phyloP scores from a whole-genome alignment of 2,113 vertebrate genomes.

The Chaetops frenatus region DNA sequence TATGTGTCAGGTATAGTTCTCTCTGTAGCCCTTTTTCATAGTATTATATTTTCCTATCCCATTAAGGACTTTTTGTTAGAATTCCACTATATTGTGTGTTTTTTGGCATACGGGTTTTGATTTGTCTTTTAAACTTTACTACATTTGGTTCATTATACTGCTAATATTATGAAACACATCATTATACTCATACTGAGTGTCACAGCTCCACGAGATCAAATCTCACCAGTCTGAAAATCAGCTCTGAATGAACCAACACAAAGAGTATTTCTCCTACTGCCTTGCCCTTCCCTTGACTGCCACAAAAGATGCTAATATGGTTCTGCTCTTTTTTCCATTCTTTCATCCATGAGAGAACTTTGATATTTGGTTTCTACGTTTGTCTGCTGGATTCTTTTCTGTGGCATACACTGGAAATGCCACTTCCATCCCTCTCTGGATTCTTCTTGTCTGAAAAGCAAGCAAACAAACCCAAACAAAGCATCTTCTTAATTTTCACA shows the following conservation, averaged over 20 bases:
- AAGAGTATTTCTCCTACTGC: background rate
- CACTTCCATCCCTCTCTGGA: background rate
- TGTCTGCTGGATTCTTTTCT: background rate
- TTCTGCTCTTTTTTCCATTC: background rate
- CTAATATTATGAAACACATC: constrained; percentile 65
- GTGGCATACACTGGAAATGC: background rate
- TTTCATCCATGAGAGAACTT: background rate
- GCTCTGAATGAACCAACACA: background rate
- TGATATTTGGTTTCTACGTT: background rate
- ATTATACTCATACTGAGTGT: background rate
- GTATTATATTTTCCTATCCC: background rate
- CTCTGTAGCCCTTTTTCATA: background rate
- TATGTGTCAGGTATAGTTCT: background rate
- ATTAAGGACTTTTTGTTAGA: background rate
- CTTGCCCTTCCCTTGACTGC: background rate
- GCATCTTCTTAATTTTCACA: background rate
- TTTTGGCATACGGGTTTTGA: background rate
- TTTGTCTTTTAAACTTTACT: constrained; percentile 18
- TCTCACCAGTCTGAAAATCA: constrained; percentile 21
- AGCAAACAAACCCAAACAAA: background rate
- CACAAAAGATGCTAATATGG: background rate
- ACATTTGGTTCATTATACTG: background rate
- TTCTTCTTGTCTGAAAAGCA: background rate
- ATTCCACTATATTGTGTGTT: background rate
- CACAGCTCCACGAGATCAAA: background rate